A percentile compares a stretch with the other conserved stretches of the same genome.
These are phyloP conservation scores for Crocuta crocuta DNA, from an alignment of 2,113 vertebrate genomes.

Conservation along the genomic window DNA sequence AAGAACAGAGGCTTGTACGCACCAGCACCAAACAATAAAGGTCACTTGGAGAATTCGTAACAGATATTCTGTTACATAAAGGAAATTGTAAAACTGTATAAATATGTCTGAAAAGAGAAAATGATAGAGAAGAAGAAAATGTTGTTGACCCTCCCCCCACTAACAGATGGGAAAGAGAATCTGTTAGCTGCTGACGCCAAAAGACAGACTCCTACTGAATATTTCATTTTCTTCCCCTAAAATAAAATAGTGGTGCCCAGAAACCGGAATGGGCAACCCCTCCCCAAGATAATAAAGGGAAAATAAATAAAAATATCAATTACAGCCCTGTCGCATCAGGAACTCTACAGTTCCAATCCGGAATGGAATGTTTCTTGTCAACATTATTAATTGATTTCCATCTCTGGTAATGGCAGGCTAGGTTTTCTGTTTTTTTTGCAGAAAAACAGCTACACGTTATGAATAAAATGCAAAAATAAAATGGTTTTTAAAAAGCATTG, in stretches of 20 bases:
- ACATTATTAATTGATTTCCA: constrained; percentile 30
- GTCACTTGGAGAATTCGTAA: constrained; percentile 19
- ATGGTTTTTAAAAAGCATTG: background rate
- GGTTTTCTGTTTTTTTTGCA: background rate
- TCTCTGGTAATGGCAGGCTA: background rate
- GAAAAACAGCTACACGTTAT: background rate
- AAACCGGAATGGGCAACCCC: background rate
- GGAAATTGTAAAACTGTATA: constrained; percentile 42
- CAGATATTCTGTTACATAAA: constrained; percentile 56
- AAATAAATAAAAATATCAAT: constrained; percentile 58
- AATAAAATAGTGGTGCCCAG: constrained; percentile 48
- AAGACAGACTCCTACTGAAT: constrained; percentile 60
- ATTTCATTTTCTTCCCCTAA: constrained; percentile 54
- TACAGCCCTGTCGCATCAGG: background rate
- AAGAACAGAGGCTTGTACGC: constrained; percentile 24
- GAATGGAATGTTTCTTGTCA: background rate
- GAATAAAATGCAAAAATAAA: constrained; percentile 19
- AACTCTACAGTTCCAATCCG: background rate
- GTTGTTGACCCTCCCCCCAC: background rate
- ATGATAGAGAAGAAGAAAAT: constrained; percentile 45
- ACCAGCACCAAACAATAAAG: constrained; percentile 27
- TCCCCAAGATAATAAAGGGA: constrained; percentile 30
- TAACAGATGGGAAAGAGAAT: constrained; percentile 60
- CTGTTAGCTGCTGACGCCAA: constrained; percentile 59
- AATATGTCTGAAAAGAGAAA: constrained; percentile 61